phyloP scores from a whole-genome alignment of 2,888 invertebrate species.

The Euproctis similis region DNA sequence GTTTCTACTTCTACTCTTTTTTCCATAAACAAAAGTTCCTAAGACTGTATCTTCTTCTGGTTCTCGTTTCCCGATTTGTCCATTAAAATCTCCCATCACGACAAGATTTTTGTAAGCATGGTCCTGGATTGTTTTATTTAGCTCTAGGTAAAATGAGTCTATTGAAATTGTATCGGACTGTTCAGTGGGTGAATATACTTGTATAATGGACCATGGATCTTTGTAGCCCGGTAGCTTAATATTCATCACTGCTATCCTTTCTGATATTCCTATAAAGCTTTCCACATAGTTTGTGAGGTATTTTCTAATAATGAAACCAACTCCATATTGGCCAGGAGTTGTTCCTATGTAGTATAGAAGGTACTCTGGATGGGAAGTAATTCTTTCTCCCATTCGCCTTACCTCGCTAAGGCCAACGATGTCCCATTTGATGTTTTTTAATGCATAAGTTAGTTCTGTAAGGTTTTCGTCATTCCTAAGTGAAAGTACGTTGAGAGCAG shows the following conservation, averaged over 20 bases:
- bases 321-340: neutral
- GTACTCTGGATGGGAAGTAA: neutral
- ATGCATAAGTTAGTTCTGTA: too few species aligned
- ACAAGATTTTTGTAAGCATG: slow-evolving; percentile 5
- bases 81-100: slow-evolving; percentile 11
- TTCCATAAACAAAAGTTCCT: slow-evolving; percentile 3
- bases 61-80: slow-evolving; percentile 6
- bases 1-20: slow-evolving; percentile 18
- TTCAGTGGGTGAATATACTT: too few species aligned
- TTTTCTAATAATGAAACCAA: neutral
- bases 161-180: too few species aligned
- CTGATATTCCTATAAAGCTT: too few species aligned
- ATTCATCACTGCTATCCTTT: neutral
- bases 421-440: too few species aligned
- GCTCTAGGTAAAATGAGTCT: slow-evolving; percentile 4
- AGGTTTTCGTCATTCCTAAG: too few species aligned
- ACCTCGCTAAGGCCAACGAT: neutral
- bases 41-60: neutral
- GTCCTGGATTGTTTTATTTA: slow-evolving; percentile 4
- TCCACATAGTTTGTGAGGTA: too few species aligned
- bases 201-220: neutral
- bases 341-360: neutral
- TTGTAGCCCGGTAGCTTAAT: neutral
- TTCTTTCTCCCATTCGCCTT: neutral
- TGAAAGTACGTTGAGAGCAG: too few species aligned